Evolutionary conservation across 2,113 vertebrate genomes (phyloP).

Genomic region (Gallinago media): DNA sequence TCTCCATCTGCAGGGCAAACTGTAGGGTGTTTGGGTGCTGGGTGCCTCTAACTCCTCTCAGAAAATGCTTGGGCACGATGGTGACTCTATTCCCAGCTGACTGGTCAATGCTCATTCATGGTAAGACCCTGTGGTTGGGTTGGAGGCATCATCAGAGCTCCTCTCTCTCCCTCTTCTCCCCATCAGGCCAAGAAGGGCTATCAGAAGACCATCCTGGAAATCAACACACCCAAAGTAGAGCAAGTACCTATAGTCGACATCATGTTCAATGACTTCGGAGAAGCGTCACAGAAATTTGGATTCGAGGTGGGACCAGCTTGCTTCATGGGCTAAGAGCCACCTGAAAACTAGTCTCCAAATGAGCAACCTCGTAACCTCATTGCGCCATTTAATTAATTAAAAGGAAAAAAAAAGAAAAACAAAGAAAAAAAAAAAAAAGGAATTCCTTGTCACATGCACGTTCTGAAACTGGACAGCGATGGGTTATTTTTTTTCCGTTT

Average conservation of each 20-base stretch:
- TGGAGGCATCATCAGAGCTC: background rate
- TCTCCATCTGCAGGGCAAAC: background rate
- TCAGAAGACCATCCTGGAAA: slow-evolving; percentile 94
- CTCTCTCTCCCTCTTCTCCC: background rate
- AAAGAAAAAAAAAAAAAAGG: background rate
- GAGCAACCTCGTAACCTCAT: slow-evolving; percentile 96
- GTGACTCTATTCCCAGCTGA: fast-evolving
- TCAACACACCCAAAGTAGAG: slow-evolving; percentile 96
- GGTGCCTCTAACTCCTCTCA: too few species aligned
- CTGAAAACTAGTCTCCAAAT: slow-evolving; percentile 83
- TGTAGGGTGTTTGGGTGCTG: background rate
- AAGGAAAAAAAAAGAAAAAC: background rate
- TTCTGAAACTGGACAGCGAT: slow-evolving; percentile 89
- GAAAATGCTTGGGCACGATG: background rate
- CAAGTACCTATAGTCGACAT: slow-evolving; percentile 96
- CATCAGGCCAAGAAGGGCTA: slow-evolving; percentile 91
- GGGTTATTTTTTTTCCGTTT: slow-evolving; percentile 45
- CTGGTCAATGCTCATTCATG: fast-evolving
- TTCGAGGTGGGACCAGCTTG: slow-evolving; percentile 99
- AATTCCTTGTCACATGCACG: slow-evolving; percentile 85
- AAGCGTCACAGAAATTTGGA: slow-evolving; percentile 95
- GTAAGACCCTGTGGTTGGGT: background rate
- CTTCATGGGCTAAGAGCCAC: slow-evolving; percentile 92
- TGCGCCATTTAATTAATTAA: slow-evolving; percentile 72
- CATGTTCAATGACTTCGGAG: slow-evolving; percentile 99